Conservation (phyloP, 2,797 vertebrate genomes). For the Syngnathus acus region DNA sequence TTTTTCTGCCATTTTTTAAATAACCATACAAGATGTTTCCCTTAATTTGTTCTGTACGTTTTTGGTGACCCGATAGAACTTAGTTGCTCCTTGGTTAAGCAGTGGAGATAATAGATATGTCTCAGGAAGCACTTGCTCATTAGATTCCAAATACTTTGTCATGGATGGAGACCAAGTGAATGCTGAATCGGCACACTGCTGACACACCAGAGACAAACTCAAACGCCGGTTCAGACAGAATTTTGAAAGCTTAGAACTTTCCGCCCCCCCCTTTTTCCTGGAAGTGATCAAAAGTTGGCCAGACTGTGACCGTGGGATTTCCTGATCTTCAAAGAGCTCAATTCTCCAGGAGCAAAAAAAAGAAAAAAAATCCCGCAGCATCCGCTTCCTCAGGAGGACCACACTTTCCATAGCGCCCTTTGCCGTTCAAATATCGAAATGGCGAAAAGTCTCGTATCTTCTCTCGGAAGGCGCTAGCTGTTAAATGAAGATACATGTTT, state of each 20-base stretch:
- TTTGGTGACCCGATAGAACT: not conserved
- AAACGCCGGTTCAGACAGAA: not conserved
- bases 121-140: not conserved
- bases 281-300: conserved; percentile 9
- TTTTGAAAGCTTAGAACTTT: conserved; percentile 4
- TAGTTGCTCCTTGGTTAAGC: not conserved
- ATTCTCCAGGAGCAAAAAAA: not conserved
- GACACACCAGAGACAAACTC: conserved; percentile 4
- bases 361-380: conserved; percentile 1
- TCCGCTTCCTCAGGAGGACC: not conserved
- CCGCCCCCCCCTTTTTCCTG: not conserved
- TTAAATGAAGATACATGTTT: not conserved
- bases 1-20: not conserved
- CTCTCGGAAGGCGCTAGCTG: not conserved
- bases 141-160: conserved; percentile 3
- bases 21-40: not conserved
- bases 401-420: not conserved
- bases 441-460: not conserved
- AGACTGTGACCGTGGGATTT: conserved; percentile 7
- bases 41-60: not conserved
- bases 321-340: conserved; percentile 5
- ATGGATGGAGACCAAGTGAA: conserved; percentile 1
- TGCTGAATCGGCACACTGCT: not conserved
- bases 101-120: not conserved
- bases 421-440: conserved; percentile 1